Percentiles rank a stretch among this genome's conserved stretches.
Evolutionary conservation across 2,113 vertebrate species (phyloP).

Genomic region (Solenodon paradoxus): DNA sequence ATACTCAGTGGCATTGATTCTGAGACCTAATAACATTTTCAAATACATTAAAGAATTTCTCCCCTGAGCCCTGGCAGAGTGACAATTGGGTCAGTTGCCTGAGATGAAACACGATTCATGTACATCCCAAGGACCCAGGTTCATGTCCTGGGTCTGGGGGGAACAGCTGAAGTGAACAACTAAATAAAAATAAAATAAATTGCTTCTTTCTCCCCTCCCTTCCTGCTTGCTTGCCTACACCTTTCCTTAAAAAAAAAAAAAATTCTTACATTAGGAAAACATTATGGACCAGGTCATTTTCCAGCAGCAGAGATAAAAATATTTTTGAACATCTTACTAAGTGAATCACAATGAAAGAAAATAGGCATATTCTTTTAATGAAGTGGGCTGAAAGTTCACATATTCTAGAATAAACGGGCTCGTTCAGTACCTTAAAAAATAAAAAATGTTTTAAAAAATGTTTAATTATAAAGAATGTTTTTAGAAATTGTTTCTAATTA

Average conservation of each 20-base stretch:
- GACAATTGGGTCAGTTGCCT: no score
- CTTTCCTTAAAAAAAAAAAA: no score
- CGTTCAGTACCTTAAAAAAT: neutral
- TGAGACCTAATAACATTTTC: neutral
- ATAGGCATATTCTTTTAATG: neutral
- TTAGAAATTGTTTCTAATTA: neutral
- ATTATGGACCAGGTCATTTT: neutral
- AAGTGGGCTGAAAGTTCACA: neutral
- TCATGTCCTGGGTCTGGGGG: no score
- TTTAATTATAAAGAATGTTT: neutral
- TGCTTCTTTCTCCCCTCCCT: no score
- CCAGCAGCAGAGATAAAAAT: neutral
- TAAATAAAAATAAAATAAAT: no score
- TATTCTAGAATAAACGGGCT: neutral
- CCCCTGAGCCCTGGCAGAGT: no score
- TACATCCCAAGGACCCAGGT: no score
- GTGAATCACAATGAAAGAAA: neutral
- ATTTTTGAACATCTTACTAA: neutral
- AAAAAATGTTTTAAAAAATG: neutral
- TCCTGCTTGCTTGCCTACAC: no score
- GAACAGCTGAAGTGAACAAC: no score
- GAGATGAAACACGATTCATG: no score
- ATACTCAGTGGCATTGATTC: neutral
- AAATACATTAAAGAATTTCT: neutral
- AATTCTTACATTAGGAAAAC: neutral